phyloP scores from a whole-genome alignment of 2,113 vertebrate genomes.

The Thermophis baileyi region DNA sequence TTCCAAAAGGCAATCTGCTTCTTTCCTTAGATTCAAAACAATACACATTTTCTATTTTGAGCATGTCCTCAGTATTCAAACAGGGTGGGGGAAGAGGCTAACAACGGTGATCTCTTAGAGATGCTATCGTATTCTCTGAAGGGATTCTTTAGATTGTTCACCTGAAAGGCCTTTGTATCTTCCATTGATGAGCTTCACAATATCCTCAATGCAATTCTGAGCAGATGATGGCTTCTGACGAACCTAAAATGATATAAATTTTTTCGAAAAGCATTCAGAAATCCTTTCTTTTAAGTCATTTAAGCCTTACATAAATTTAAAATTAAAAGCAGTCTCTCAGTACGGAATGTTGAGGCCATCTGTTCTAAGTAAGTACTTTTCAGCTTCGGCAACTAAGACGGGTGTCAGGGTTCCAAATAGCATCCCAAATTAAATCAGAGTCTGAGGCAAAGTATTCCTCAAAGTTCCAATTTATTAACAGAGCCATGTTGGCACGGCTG shows the following conservation, averaged over 20 bases:
- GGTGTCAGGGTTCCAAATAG: no score
- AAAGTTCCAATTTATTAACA: no score
- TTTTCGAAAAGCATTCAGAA: not conserved
- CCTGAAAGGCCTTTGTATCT: slow-evolving; percentile 91
- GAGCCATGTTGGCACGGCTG: no score
- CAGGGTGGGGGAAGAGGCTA: not conserved
- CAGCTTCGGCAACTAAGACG: not conserved
- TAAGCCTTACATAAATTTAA: no score
- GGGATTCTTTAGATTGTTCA: slow-evolving; percentile 52
- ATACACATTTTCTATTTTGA: not conserved
- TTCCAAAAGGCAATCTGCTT: not conserved
- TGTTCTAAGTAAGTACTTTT: not conserved
- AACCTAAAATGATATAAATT: slow-evolving; percentile 71
- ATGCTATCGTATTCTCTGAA: not conserved
- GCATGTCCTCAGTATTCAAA: not conserved
- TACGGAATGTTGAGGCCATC: not conserved
- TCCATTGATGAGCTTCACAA: slow-evolving; percentile 81
- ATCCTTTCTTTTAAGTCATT: not conserved
- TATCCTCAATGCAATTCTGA: slow-evolving; percentile 77
- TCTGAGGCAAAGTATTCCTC: no score
- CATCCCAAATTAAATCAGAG: no score
- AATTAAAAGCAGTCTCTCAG: not conserved
- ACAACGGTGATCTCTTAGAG: not conserved
- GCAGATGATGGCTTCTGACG: slow-evolving; percentile 79
- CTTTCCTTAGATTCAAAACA: not conserved